Percentiles rank a stretch among this genome's conserved stretches.
Evolutionary conservation across 1,140 invertebrate species (phyloP).

Genomic region (Linepithema humile): DNA sequence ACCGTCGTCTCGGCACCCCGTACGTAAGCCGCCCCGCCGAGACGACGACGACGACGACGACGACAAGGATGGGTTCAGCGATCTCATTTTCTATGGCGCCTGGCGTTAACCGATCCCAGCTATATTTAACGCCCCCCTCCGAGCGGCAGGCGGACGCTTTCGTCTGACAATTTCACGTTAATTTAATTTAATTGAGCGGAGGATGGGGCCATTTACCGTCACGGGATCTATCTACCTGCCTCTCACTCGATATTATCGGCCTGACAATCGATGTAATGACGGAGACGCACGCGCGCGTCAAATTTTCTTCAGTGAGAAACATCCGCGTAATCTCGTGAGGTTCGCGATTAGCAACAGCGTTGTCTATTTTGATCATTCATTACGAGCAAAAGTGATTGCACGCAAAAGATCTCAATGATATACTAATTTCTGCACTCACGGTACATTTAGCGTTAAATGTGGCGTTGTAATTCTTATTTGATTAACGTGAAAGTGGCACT

Average conservation of each 20-base stretch:
- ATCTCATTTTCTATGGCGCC: constrained; percentile 53
- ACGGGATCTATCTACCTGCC: constrained; percentile 17
- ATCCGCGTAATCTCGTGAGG: background rate
- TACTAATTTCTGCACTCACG: background rate
- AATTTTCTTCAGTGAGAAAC: constrained; percentile 8
- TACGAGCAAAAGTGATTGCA: background rate
- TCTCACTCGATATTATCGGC: constrained; percentile 33
- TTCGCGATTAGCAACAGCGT: background rate
- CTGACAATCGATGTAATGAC: constrained; percentile 34
- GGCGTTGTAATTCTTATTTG: background rate
- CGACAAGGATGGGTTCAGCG: constrained; percentile 17
- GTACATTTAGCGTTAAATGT: constrained; percentile 6
- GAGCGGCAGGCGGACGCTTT: background rate
- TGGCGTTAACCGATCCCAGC: constrained; percentile 35
- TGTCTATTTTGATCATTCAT: constrained; percentile 9
- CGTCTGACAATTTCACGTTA: constrained; percentile 51
- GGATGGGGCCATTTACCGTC: background rate
- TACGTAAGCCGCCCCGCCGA: constrained; percentile 22
- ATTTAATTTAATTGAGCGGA: constrained; percentile 49
- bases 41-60: constrained; percentile 20
- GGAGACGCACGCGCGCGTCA: background rate
- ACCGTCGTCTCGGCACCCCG: background rate
- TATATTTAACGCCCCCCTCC: constrained; percentile 28
- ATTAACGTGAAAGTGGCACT: constrained; percentile 7
- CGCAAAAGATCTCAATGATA: background rate